Conservation (phyloP, 2,888 invertebrate genomes). For the Parnassius apollo region DNA sequence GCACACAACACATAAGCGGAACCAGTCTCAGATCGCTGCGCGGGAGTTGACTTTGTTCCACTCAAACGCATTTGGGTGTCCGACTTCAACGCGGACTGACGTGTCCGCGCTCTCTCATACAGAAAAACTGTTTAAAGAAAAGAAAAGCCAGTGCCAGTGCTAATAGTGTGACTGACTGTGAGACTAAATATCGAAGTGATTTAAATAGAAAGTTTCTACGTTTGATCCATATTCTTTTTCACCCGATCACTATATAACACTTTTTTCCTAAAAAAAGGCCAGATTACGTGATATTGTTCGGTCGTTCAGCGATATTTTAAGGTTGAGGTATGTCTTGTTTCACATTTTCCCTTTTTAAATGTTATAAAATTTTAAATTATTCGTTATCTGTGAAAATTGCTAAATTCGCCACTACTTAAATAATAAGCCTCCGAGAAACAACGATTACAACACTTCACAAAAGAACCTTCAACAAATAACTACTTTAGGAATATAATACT, state of each 20-base stretch:
- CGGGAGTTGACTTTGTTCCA: conserved; percentile 71
- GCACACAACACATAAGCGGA: conserved; percentile 36
- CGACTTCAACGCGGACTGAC: conserved; percentile 51
- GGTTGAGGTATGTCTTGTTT: conserved; percentile 35
- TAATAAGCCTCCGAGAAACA: neutral
- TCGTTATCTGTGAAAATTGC: neutral
- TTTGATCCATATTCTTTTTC: conserved; percentile 12
- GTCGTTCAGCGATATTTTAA: conserved; percentile 29
- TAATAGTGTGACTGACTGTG: conserved; percentile 36
- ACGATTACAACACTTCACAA: neutral
- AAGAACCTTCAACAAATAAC: neutral
- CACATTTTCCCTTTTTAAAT: conserved; percentile 23
- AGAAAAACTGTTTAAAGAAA: conserved; percentile 24
- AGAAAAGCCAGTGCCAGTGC: conserved; percentile 43
- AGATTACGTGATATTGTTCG: conserved; percentile 32
- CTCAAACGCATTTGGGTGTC: conserved; percentile 74
- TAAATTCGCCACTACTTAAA: neutral
- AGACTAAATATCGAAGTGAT: conserved; percentile 26
- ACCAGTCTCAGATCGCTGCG: conserved; percentile 58
- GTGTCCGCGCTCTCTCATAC: conserved; percentile 41
- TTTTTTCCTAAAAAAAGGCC: conserved; percentile 6
- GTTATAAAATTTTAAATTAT: neutral
- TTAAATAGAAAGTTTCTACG: conserved; percentile 30
- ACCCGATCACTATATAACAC: conserved; percentile 2
- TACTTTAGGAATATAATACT: too few relatives aligned